These are phyloP conservation scores for Dolichallabes microphthalmus DNA, from an alignment of 2,113 vertebrate genomes.

Conservation along the genomic window DNA sequence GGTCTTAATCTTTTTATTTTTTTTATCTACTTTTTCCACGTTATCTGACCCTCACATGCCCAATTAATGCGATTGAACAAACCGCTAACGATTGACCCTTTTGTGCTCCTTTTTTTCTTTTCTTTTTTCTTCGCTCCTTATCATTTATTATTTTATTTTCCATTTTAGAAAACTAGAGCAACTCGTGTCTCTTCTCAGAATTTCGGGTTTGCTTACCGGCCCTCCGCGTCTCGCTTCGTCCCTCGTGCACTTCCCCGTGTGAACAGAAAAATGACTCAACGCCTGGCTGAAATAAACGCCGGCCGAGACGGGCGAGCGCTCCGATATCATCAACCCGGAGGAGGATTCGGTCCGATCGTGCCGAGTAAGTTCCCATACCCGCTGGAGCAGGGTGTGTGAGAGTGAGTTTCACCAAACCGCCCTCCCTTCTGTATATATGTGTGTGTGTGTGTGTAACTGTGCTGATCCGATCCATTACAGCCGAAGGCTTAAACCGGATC, in stretches of 20 bases:
- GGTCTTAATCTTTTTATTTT: background rate
- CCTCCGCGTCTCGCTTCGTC: background rate
- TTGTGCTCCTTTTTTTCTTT: background rate
- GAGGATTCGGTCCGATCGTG: background rate
- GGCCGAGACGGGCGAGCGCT: background rate
- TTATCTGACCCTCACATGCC: background rate
- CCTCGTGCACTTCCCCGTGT: background rate
- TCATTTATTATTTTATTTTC: too few relatives aligned
- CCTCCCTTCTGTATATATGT: background rate
- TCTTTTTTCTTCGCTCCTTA: too few relatives aligned
- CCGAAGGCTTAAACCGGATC: background rate
- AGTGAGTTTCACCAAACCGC: background rate
- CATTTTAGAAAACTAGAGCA: background rate
- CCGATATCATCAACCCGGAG: constrained; percentile 8
- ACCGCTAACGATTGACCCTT: too few relatives aligned
- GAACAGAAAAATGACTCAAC: background rate
- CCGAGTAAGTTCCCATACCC: background rate
- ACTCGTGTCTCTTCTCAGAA: background rate
- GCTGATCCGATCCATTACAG: background rate
- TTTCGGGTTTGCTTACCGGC: background rate
- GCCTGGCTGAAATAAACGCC: background rate
- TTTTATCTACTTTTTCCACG: background rate
- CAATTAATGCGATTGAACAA: background rate
- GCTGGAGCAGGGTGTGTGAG: background rate
- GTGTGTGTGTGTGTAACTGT: background rate